Conservation (phyloP, 2,113 vertebrate genomes). For the Rhinogobius similis region DNA sequence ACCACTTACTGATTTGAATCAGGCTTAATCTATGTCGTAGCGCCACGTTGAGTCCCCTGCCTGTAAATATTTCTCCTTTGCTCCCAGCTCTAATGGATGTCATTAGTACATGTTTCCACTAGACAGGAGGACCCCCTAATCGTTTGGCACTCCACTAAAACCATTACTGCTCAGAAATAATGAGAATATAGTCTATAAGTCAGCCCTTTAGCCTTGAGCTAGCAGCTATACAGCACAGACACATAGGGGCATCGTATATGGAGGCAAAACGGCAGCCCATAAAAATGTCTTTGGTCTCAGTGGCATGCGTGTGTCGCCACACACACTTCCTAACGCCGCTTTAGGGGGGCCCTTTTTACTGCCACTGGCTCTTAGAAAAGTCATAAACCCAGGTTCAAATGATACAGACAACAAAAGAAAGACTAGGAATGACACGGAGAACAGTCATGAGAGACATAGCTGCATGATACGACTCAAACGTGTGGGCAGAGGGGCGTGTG, state of each 20-base stretch:
- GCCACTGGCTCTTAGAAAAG: slow-evolving; percentile 23
- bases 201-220: slow-evolving; percentile 25
- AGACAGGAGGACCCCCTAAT: slow-evolving; percentile 18
- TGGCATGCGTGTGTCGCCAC: slow-evolving; percentile 37
- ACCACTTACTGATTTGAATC: not conserved
- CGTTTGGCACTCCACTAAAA: slow-evolving; percentile 16
- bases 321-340: slow-evolving; percentile 24
- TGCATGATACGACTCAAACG: slow-evolving; percentile 44
- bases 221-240: not conserved
- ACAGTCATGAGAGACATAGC: slow-evolving; percentile 33
- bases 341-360: slow-evolving; percentile 24
- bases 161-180: slow-evolving; percentile 18
- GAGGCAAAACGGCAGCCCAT: slow-evolving; percentile 13
- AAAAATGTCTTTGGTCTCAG: slow-evolving; percentile 39
- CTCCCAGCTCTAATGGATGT: slow-evolving; percentile 44
- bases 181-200: slow-evolving; percentile 18
- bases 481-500: not conserved
- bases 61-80: slow-evolving; percentile 39
- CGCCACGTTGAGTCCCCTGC: not conserved
- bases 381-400: slow-evolving; percentile 36
- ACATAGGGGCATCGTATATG: slow-evolving; percentile 23
- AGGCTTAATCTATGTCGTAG: not conserved
- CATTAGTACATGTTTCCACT: slow-evolving; percentile 55
- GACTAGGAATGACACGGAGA: slow-evolving; percentile 35
- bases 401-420: slow-evolving; percentile 34